Conservation (phyloP, 2,797 vertebrate species). For the Thripadectes ignobilis region DNA sequence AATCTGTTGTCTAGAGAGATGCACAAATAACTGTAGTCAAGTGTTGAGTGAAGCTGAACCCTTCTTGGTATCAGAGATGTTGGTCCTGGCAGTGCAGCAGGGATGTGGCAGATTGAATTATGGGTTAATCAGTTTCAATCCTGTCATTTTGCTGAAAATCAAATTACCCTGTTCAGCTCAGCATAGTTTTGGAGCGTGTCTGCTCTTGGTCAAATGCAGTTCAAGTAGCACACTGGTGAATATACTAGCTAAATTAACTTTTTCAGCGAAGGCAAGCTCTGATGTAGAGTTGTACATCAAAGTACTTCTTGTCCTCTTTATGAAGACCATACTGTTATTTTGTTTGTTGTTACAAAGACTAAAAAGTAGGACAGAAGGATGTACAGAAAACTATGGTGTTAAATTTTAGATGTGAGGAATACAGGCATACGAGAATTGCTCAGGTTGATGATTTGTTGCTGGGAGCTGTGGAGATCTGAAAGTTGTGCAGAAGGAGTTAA, state of each 20-base stretch:
- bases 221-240: neutral
- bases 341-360: neutral
- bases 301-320: neutral
- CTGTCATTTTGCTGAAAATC: neutral
- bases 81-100: neutral
- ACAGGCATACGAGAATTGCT: neutral
- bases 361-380: neutral
- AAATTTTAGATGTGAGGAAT: neutral
- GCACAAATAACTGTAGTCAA: neutral
- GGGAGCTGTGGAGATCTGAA: neutral
- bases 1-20: neutral
- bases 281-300: neutral
- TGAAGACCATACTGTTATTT: neutral
- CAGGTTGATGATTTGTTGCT: neutral
- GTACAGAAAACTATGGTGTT: neutral
- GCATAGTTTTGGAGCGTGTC: neutral
- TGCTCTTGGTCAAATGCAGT: neutral
- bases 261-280: neutral
- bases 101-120: neutral
- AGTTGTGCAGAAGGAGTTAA: neutral
- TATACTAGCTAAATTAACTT: neutral
- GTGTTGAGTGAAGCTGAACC: neutral
- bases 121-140: neutral
- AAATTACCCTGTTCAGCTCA: neutral
- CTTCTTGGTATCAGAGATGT: neutral